A percentile compares a stretch with the other conserved stretches of the same genome.
These are phyloP conservation scores for Empidonax traillii DNA, from an alignment of 2,113 vertebrate species.

Conservation along the genomic window DNA sequence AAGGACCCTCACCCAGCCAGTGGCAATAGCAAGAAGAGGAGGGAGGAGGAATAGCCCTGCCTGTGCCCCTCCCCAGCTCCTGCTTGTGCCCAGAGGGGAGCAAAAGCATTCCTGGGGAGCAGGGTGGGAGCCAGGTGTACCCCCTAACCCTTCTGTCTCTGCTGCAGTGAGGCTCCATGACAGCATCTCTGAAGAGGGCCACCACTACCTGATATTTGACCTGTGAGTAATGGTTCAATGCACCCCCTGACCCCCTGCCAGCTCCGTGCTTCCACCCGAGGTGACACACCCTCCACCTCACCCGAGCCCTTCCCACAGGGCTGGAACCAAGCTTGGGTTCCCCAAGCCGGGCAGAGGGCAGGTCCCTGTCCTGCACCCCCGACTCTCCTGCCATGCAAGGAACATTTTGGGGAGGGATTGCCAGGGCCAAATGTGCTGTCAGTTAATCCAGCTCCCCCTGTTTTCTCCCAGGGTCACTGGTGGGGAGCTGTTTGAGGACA, in stretches of 20 bases:
- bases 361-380: background rate
- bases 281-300: accelerated
- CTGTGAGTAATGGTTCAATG: conserved; percentile 75
- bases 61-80: background rate
- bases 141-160: conserved; percentile 1
- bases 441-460: accelerated
- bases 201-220: conserved; percentile 86
- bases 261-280: accelerated
- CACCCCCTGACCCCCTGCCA: background rate
- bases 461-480: conserved; percentile 74
- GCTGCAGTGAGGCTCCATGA: conserved; percentile 81
- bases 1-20: background rate
- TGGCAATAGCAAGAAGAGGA: background rate
- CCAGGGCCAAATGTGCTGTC: background rate
- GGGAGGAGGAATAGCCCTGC: background rate
- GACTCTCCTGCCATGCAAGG: accelerated
- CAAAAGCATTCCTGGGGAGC: accelerated
- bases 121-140: background rate
- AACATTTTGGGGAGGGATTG: background rate
- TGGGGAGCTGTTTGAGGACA: conserved; percentile 83
- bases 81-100: background rate
- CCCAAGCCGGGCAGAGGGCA: background rate
- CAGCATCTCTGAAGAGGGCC: conserved; percentile 84
- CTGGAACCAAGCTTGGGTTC: background rate
- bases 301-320: background rate